phyloP scores from a whole-genome alignment of 2,113 vertebrate genomes.

The Tetrao urogallus region DNA sequence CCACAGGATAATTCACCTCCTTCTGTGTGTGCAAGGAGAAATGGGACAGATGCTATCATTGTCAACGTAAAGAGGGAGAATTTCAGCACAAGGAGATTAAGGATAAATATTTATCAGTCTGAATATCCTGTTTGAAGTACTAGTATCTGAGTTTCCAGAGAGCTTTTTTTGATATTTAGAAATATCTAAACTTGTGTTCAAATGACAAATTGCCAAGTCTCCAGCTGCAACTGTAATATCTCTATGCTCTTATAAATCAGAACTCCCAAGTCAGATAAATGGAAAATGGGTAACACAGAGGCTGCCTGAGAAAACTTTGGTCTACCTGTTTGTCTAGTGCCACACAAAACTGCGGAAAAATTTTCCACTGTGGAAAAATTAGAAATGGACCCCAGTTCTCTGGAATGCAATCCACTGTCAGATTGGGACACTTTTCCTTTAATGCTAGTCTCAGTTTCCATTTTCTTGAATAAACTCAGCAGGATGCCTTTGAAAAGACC shows the following conservation, averaged over 20 bases:
- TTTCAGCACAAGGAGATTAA: not conserved
- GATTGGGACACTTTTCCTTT: not conserved
- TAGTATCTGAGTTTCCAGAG: not conserved
- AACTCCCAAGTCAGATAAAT: not conserved
- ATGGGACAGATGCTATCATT: not conserved
- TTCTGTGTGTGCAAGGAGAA: not conserved
- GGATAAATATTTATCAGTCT: slow-evolving; percentile 40
- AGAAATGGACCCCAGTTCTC: not conserved
- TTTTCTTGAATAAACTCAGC: not conserved
- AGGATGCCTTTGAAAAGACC: not conserved
- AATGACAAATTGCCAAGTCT: not conserved
- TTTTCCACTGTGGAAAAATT: not conserved
- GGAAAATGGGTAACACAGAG: not conserved
- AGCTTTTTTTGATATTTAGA: slow-evolving; percentile 1
- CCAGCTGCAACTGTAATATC: not conserved
- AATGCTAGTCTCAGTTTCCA: not conserved
- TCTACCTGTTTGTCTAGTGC: not conserved
- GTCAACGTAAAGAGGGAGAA: not conserved
- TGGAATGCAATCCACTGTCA: not conserved
- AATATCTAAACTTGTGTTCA: not conserved
- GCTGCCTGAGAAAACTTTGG: not conserved
- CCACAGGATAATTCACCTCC: not conserved
- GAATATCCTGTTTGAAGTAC: slow-evolving; percentile 19
- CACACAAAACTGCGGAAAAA: not conserved
- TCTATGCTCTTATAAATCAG: not conserved